Evolutionary conservation across 1,140 invertebrate genomes (phyloP).

Genomic region (Lordiphosa stackelbergi): DNA sequence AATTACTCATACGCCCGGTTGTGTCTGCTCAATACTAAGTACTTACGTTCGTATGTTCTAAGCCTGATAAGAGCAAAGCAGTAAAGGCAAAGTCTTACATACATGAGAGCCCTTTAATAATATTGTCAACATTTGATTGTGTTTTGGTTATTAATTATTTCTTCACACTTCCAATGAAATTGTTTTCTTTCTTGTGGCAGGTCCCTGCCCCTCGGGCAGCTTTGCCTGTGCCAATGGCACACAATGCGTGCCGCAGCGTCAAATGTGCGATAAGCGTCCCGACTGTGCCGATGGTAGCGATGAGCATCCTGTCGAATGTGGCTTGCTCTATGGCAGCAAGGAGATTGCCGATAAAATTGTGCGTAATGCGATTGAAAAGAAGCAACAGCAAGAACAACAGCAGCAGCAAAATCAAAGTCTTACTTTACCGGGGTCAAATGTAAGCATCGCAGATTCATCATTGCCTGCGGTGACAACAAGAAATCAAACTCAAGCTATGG

Average conservation of each 20-base stretch:
- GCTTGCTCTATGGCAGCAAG: constrained; percentile 71
- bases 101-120: neutral
- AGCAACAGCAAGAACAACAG: constrained; percentile 40
- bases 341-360: constrained; percentile 69
- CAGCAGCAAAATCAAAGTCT: constrained; percentile 17
- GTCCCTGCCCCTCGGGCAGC: constrained; percentile 81
- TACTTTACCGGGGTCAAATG: constrained; percentile 24
- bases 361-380: constrained; percentile 64
- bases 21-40: neutral
- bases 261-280: constrained; percentile 81
- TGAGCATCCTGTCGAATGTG: constrained; percentile 78
- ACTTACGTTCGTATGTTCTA: too few relatives aligned
- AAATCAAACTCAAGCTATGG: constrained; percentile 28
- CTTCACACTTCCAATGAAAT: constrained; percentile 1
- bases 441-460: constrained; percentile 32
- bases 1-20: constrained; percentile 50
- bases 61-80: too few relatives aligned
- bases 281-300: constrained; percentile 86
- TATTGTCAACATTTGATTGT: neutral
- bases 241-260: constrained; percentile 83
- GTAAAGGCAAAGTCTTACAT: too few relatives aligned
- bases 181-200: constrained; percentile 44
- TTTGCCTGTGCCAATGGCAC: constrained; percentile 84
- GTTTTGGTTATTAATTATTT: neutral
- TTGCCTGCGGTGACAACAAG: constrained; percentile 18